Evolutionary conservation across 2,113 vertebrate genomes (phyloP).

Genomic region (Leiothrix lutea): DNA sequence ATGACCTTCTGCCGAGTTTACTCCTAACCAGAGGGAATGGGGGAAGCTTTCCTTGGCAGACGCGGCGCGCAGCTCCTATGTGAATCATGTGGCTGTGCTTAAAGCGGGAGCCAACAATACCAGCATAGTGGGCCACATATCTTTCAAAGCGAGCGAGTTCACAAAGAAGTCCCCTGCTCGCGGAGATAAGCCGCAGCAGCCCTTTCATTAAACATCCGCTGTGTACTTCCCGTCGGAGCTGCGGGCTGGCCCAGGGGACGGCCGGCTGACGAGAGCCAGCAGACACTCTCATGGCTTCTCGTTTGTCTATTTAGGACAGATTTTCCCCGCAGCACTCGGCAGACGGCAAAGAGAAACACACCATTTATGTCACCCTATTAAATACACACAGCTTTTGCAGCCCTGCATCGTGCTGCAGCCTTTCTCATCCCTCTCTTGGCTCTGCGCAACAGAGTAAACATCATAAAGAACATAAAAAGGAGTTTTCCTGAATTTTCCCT

Average conservation of each 20-base stretch:
- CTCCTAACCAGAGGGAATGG: background rate
- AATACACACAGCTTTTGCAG: slow-evolving; percentile 47
- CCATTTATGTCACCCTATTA: slow-evolving; percentile 35
- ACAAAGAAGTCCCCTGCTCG: slow-evolving; percentile 15
- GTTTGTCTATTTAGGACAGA: background rate
- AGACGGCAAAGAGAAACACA: slow-evolving; percentile 60
- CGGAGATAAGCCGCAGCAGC: slow-evolving; percentile 58
- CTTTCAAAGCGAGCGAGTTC: slow-evolving; percentile 24
- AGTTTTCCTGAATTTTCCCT: slow-evolving; percentile 64
- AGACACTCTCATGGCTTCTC: slow-evolving; percentile 11
- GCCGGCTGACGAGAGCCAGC: background rate
- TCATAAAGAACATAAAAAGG: slow-evolving; percentile 55
- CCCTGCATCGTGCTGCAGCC: background rate
- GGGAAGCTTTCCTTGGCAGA: slow-evolving; percentile 39
- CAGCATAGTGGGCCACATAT: slow-evolving; percentile 30
- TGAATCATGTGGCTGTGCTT: slow-evolving; percentile 37
- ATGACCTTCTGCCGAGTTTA: slow-evolving; percentile 39
- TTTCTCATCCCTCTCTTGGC: slow-evolving; percentile 42
- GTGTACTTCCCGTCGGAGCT: slow-evolving; percentile 32
- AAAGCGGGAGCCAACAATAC: slow-evolving; percentile 31
- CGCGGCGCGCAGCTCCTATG: background rate
- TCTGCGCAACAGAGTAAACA: slow-evolving; percentile 49
- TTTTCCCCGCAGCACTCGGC: slow-evolving; percentile 21
- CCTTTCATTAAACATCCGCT: slow-evolving; percentile 58
- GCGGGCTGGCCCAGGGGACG: background rate